Percentiles rank a stretch among this genome's conserved stretches.
These are phyloP conservation scores for Sebastes matsubarae DNA, from an alignment of 2,797 vertebrate genomes.

Conservation along the genomic window DNA sequence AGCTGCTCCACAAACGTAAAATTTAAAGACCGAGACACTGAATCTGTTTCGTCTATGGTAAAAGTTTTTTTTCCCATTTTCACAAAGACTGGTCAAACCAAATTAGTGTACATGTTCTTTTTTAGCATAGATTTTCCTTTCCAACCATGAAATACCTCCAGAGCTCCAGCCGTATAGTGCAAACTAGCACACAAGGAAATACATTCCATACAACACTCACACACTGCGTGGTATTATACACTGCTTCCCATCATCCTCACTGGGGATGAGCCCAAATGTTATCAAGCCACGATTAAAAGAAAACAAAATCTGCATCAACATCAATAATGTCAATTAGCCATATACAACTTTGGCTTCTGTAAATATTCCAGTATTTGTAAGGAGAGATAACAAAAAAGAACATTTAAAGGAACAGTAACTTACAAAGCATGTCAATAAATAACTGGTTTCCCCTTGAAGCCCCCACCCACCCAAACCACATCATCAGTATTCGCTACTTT, in stretches of 20 bases:
- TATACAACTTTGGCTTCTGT: conserved; percentile 68
- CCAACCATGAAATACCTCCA: conserved; percentile 54
- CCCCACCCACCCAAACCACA: conserved; percentile 54
- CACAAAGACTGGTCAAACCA: conserved; percentile 32
- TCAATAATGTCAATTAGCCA: conserved; percentile 52
- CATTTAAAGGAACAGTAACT: conserved; percentile 68
- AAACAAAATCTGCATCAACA: conserved; percentile 31
- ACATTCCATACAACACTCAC: conserved; percentile 62
- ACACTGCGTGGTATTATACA: background rate
- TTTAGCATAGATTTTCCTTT: conserved; percentile 40
- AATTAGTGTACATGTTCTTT: conserved; percentile 24
- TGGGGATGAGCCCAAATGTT: conserved; percentile 28
- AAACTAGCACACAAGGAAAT: conserved; percentile 70
- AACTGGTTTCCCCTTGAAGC: conserved; percentile 43
- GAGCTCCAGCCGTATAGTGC: conserved; percentile 70
- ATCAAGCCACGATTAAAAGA: conserved; percentile 30
- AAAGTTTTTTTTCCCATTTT: conserved; percentile 27
- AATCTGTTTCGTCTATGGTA: background rate
- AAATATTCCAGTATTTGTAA: conserved; percentile 53
- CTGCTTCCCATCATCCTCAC: conserved; percentile 22
- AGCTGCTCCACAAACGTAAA: conserved; percentile 23
- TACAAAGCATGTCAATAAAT: conserved; percentile 79
- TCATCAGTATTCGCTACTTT: conserved; percentile 81
- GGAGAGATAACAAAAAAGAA: conserved; percentile 33
- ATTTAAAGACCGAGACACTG: background rate